These are phyloP conservation scores for Agonopterix heracliana DNA, from an alignment of 2,888 invertebrate species.

Conservation along the genomic window DNA sequence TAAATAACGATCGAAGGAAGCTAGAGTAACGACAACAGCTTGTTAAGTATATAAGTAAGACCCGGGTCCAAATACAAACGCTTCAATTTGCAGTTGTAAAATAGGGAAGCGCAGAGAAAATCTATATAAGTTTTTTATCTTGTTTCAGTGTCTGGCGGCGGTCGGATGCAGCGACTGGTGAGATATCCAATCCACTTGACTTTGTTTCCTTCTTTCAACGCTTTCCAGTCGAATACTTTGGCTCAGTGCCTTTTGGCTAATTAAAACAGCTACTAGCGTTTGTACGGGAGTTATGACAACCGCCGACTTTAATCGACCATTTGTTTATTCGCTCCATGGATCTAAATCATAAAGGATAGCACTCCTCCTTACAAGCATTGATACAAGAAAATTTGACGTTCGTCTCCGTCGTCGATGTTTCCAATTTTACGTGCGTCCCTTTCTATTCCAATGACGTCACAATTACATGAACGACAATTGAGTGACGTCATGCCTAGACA, in stretches of 20 bases:
- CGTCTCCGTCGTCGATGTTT: too few relatives aligned
- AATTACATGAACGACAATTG: too few relatives aligned
- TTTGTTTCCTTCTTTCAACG: conserved; percentile 27
- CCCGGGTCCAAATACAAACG: not conserved
- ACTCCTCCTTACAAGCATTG: too few relatives aligned
- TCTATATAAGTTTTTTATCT: conserved; percentile 18
- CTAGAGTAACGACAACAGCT: too few relatives aligned
- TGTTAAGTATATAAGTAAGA: too few relatives aligned
- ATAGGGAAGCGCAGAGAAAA: conserved; percentile 1
- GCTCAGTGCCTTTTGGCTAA: conserved; percentile 40
- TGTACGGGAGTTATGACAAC: conserved; percentile 7
- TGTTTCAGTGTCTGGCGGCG: conserved; percentile 29
- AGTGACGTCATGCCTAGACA: too few relatives aligned
- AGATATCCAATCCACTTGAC: conserved; percentile 34
- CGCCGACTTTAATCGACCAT: conserved; percentile 8
- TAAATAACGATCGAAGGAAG: too few relatives aligned
- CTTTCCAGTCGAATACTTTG: conserved; percentile 33
- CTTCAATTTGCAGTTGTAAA: too few relatives aligned
- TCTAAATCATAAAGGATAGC: too few relatives aligned
- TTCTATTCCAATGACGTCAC: too few relatives aligned
- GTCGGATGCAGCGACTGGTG: conserved; percentile 36
- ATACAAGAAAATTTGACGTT: too few relatives aligned
- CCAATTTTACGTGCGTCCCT: too few relatives aligned
- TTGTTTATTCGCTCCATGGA: conserved; percentile 7
- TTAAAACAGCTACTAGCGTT: conserved; percentile 22